phyloP scores from a whole-genome alignment of 2,888 invertebrate species.

The Agrilus mali region DNA sequence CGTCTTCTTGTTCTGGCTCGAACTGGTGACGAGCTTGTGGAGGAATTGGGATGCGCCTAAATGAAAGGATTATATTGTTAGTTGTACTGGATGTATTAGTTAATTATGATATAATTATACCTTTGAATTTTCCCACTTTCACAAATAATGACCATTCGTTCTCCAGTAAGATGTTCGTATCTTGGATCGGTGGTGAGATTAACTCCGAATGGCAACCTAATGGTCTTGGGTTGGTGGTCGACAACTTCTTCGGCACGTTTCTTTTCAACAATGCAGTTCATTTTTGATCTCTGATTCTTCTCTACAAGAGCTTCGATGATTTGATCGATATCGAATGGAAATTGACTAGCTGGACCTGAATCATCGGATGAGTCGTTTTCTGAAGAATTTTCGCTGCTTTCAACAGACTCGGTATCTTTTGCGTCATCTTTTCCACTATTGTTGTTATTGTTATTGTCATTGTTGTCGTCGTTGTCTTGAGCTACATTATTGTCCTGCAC shows the following conservation, averaged over 20 bases:
- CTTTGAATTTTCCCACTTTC: conserved; percentile 65
- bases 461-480: conserved; percentile 14
- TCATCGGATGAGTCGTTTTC: too few relatives aligned
- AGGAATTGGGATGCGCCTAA: neutral
- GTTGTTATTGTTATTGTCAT: conserved; percentile 30
- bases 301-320: conserved; percentile 62
- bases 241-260: conserved; percentile 73
- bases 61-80: neutral
- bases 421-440: conserved; percentile 47
- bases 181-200: conserved; percentile 60
- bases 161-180: conserved; percentile 63
- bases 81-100: neutral
- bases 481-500: conserved; percentile 29
- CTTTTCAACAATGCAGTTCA: conserved; percentile 84
- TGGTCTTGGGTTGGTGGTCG: conserved; percentile 56
- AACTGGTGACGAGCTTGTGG: conserved; percentile 4
- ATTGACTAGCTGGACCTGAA: conserved; percentile 32
- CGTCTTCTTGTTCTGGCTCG: conserved; percentile 2
- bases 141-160: conserved; percentile 78
- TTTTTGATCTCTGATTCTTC: conserved; percentile 63
- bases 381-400: too few relatives aligned
- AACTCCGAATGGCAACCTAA: conserved; percentile 51
- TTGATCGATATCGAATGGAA: conserved; percentile 73
- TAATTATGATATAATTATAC: conserved; percentile 19
- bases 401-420: conserved; percentile 24